Evolutionary conservation across 2,113 vertebrate genomes (phyloP).

Genomic region (Psilopogon haemacephalus): DNA sequence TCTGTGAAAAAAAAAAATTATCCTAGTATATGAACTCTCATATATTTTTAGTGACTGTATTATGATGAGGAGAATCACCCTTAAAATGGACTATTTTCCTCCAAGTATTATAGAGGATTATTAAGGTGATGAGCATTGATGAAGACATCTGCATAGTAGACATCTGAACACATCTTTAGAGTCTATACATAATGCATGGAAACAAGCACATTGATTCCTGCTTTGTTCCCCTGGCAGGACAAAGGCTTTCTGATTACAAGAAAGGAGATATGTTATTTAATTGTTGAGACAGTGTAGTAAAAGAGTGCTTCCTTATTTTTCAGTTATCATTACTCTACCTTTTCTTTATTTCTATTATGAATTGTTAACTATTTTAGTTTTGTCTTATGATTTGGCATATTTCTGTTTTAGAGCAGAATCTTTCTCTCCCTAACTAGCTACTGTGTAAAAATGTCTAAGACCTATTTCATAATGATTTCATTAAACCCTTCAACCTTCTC

Average conservation of each 20-base stretch:
- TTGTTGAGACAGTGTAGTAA: background rate
- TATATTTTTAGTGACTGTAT: background rate
- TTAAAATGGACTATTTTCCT: conserved; percentile 10
- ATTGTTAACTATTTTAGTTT: background rate
- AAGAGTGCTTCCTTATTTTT: background rate
- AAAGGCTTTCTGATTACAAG: background rate
- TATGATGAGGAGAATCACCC: background rate
- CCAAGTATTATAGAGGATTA: background rate
- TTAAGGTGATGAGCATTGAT: background rate
- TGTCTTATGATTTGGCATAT: background rate
- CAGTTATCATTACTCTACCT: background rate
- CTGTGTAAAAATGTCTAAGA: background rate
- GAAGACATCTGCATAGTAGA: background rate
- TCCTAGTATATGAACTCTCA: background rate
- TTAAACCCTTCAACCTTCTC: background rate
- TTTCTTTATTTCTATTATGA: background rate
- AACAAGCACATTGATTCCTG: no score
- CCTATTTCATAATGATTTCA: conserved; percentile 31
- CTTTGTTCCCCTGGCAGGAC: background rate
- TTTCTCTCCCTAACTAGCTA: conserved; percentile 12
- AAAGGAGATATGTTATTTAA: background rate
- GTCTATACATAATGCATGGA: background rate
- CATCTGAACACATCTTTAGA: background rate
- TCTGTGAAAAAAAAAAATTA: no score
- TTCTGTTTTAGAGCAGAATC: background rate